Base-by-base conservation (phyloP, 2,888 invertebrate genomes). In the Pogonocherus hispidulus region DNA sequence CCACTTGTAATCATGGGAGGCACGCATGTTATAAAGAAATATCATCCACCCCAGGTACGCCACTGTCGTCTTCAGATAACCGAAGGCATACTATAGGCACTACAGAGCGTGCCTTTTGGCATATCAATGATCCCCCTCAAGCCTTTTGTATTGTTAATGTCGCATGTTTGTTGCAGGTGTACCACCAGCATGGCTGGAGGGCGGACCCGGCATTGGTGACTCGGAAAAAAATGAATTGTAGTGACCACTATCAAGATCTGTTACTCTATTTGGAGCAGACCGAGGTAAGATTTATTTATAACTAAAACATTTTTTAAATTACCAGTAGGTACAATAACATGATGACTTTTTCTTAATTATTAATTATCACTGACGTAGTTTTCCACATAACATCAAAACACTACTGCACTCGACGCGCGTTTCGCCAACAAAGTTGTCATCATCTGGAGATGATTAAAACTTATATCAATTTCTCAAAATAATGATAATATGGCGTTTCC, bases 191-290 rank as follows among this genome's bases (percentile, higher is more conserved):
- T 80, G 79, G 76, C 75, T 76, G 66, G 69, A 51, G 65, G 73
- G 70, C 70, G 69, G 60, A 70, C 72, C 66, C 75, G 63, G 67
- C 62, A 65, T 66, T 76, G 75, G 75, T 78, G 74, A 73, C 60
- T 70, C 56, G 62, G 75, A 70, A 77, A 70, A 77, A 77, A 70
- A 83, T 81, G 81, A 81, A 79, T 75, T 76, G 76, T 60, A 74
- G 73, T 74, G 86, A 87, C 78, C 86, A 86, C 62, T 87, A 87
- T 80, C 80, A 82, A 75, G 87, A 87, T 79, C 79, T 87, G 67
- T 86, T 87, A 76, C 84, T 86, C 57, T 87, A 86, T 81, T 82
- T 87, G 72, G 84, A 87, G 82, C 85, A 87, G 83, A 86, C 86
- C 65, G 83, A 84, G 77, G 87, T 87, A 80, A 85, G 85, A n/a